Base-by-base conservation (phyloP, 2,888 invertebrate species). In the Pseudococcus jackbeardsleyi region DNA sequence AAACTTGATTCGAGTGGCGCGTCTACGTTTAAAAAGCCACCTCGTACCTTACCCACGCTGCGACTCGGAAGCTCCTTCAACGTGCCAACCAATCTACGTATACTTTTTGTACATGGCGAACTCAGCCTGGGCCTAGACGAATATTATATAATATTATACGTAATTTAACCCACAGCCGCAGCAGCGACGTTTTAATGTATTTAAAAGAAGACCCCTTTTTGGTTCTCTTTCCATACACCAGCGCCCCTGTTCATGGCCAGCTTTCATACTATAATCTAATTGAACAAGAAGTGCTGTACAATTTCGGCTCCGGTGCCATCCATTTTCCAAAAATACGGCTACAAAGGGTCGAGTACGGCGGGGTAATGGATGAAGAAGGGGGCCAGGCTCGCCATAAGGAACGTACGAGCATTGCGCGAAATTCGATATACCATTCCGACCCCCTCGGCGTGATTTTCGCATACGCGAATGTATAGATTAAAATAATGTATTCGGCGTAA, bases 21-120 rank as follows among this genome's bases (percentile, higher is more conserved):
- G 72, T 72, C 72, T 72, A 72, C 72, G 72, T 72, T 72, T 72
- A 72, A 72, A 72, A 72, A 72, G 72, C 72, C 33, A 72, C 72
- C 33, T 33, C 6, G 26, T 33, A 33, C 26, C 17, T 33, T 12
- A 6, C 4, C 8, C 33, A 15, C 22, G 5, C 26, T 72, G 12
- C 33, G 72, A 7, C 64, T 59, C 54, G 54, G n/a, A n/a, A n/a
- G 54, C n/a, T 54, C 54, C 54, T 54, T 54, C 54, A 54, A 54
- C n/a, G 54, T 54, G 54, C 54, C 54, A 17, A n/a, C 54, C 17
- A 54, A n/a, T 54, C 12, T 54, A n/a, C 42, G 42, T 42, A 50
- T 12, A n/a, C n/a, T 50, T 50, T 50, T 50, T 4, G 48, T 50
- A 50, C 15, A 50, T 7, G 54, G n/a, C 54, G 12, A 15, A 15